Evolutionary conservation across 2,113 vertebrate species (phyloP), one percentile per base, ranked within the genome.

Genomic region (Trematocara variabile): DNA sequence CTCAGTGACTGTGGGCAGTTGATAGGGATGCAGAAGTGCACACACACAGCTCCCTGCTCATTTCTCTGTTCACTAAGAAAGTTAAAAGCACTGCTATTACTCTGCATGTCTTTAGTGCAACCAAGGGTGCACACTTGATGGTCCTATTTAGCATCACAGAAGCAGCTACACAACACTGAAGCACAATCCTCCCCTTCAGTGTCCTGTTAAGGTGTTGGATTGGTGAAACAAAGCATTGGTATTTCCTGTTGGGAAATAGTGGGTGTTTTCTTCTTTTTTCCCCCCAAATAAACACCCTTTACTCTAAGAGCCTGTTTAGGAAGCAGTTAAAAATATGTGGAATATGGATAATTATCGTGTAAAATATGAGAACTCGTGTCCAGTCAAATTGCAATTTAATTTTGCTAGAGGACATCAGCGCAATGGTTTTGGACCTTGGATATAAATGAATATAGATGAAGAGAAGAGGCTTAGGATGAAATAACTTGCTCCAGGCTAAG

Each of bases 281-380:
- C 3, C 0, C 0, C 34, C 11, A 4, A 0, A 70, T 46, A 6
- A 70, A 44, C 20, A 44, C 20, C 12, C 0, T 41, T 68, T 13
- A 63, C 33, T 20, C 18, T 65, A 39, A 65, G 2, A 39, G 33
- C 9, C 33, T 65, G 60, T 8, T 39, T 39, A 65, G 33, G 60
- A 20, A 22, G 3, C n/a, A 68, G n/a, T 4, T 68, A 68, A 68
- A 68, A 22, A 39, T 65, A 0, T 63, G 33, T 37, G 33, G 58
- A 37, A 65, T 37, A 0, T 37, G 9, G 16, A 63, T 20, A 63
- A 37, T 68, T 41, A 41, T 39, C 1, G 0, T 22, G 34, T 63
- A n/a, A n/a, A 63, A 63, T 63, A 63, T n/a, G n/a, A 39, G 22
- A 68, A 68, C 34, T 68, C 0, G 1, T 68, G n/a, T 41, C 63